Base-by-base conservation (phyloP, 2,113 vertebrate genomes). In the Elaphurus davidianus region DNA sequence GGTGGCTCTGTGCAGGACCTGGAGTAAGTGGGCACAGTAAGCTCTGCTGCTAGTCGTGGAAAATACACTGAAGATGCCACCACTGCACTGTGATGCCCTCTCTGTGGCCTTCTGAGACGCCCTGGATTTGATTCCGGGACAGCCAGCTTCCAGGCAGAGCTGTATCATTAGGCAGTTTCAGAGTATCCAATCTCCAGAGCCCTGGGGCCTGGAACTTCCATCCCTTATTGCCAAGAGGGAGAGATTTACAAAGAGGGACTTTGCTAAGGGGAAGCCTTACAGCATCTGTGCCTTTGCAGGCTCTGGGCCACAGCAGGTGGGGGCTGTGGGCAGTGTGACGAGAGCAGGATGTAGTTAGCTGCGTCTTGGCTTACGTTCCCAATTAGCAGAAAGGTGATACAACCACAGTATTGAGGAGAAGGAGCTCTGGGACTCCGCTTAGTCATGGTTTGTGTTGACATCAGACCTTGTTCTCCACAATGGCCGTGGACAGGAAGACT, bases 1-100 rank as follows among this genome's bases (percentile, higher is more conserved):
- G 99, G 99, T 45, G 99, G 99, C 96, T 99, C 99, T 9, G 98
- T 99, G 97, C 99, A 99, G 98, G 99, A 99, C n/a, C 98, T 99
- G 86, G 99, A 99, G 99, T 99, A 99, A 99, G 99, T 99, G 27
- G 76, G 17, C 25, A 21, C 47, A 54, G 50, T 11, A 79, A 71
- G 1, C 10, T 57, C 87, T 21, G 36, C 60, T 52, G 8, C 27
- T 94, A 14, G 40, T 25, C n/a, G 23, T 81, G 47, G 21, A 90
- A 71, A 43, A 27, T 43, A 21, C 4, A 25, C 55, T 25, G 30
- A 79, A 90, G 43, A 60, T 8, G 19, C 21, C 10, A 2, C 33
- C 7, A 19, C 27, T 6, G 5, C 1, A 1, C 47, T 74, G 52
- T n/a, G n/a, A 55, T 8, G 45, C 52, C 47, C 47, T 71, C 28